Evolutionary conservation across 2,888 invertebrate genomes (phyloP), one percentile per base, ranked within the genome.

Genomic region (Mesorhabditis spiculigera): DNA sequence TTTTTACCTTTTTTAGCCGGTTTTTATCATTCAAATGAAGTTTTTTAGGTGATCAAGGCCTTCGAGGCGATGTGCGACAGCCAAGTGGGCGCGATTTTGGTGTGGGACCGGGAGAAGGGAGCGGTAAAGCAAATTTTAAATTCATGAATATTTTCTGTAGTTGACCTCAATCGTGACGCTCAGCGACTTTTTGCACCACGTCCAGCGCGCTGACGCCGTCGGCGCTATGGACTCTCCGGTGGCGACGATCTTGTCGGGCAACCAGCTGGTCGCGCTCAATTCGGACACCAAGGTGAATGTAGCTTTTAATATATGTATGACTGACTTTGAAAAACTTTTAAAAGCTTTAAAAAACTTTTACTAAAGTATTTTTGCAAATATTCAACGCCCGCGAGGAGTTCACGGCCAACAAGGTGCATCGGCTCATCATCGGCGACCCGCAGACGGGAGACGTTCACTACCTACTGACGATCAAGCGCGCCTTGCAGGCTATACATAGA

Each of bases 401-500:
- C 58, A 50, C 68, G 58, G 16, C 62, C 2, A 74, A 75, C 50
- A 71, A 69, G 5, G 71, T 80, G 0, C 78, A 80, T 72, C 75
- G 79, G 6, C 68, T 80, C 6, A 75, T 78, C 28, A 45, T 75
- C n/a, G 70, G 70, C 13, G 78, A 78, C n/a, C 62, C 66, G 5
- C 68, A 65, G 16, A 44, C 67, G 2, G 73, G 71, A 8, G 75
- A 78, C 63, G 74, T 77, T 8, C 70, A 76, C 63, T 72, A 71
- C 66, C 71, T 80, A 44, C 71, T 80, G 43, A 74, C 75, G 0
- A 71, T 78, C 41, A 71, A 77, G 45, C 72, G 80, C 45, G 74
- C 77, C 5, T 66, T 80, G 6, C 72, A 75, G 28, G 77, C 76
- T 5, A 75, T 80, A 61, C 80, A 80, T 43, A 78, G 74, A 61